Conservation (phyloP, 2,113 vertebrate species). For the Clarias batrachus region DNA sequence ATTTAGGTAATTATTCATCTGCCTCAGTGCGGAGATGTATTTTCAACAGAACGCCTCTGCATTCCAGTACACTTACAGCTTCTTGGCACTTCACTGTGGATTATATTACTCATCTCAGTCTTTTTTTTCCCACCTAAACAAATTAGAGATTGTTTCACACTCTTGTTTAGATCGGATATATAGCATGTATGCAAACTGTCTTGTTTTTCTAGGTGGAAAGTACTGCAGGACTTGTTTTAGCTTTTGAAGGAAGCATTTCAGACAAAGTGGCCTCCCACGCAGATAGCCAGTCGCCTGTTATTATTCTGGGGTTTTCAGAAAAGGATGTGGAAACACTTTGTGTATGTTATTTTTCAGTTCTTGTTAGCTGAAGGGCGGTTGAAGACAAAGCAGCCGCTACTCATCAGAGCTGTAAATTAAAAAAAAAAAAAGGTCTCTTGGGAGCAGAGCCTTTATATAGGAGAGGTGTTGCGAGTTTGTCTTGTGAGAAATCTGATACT, state of each 20-base stretch:
- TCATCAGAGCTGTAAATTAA: background rate
- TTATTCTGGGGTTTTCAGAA: background rate
- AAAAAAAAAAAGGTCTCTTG: background rate
- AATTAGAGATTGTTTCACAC: background rate
- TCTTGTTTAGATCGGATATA: background rate
- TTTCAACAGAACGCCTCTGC: conserved; percentile 5
- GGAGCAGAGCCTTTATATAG: background rate
- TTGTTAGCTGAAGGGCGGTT: conserved; percentile 4
- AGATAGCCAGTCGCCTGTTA: background rate
- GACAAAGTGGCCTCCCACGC: background rate
- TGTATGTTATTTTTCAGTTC: background rate
- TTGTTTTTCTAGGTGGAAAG: background rate
- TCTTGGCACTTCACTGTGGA: background rate
- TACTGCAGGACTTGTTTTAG: background rate
- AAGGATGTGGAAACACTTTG: background rate
- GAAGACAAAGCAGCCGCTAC: background rate
- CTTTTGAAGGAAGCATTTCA: conserved; percentile 1
- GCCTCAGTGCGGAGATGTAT: conserved; percentile 4
- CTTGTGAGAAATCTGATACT: conserved; percentile 8
- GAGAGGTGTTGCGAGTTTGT: background rate
- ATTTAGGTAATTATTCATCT: conserved; percentile 9
- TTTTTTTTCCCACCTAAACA: conserved; percentile 1
- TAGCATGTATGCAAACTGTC: background rate
- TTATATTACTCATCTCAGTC: background rate
- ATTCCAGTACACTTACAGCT: background rate